Percentiles rank a stretch among this genome's conserved stretches.
These are phyloP conservation scores for Drosophila busckii DNA, from an alignment of 1,140 invertebrate genomes.

Conservation along the genomic window DNA sequence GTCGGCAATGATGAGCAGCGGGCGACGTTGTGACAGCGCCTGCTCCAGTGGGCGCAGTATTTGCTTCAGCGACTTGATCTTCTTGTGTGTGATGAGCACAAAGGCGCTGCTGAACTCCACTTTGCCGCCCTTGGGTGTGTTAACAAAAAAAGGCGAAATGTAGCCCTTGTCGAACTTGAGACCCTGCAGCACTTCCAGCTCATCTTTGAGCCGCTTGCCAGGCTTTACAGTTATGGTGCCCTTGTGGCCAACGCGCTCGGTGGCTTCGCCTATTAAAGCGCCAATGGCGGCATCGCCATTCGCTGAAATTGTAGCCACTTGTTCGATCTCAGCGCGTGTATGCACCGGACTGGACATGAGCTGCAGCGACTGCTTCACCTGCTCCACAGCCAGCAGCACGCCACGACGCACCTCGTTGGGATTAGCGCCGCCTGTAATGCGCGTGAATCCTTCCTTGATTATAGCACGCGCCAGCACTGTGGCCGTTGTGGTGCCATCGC, in stretches of 20 bases:
- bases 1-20: conserved; percentile 98
- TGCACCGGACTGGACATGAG: conserved; percentile 94
- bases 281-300: conserved; percentile 97
- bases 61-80: conserved; percentile 96
- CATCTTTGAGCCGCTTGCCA: conserved; percentile 97
- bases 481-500: conserved; percentile 99
- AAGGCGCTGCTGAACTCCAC: conserved; percentile 98
- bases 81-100: conserved; percentile 97
- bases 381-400: conserved; percentile 97
- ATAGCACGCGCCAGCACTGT: conserved; percentile 97
- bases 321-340: conserved; percentile 98
- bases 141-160: conserved; percentile 99
- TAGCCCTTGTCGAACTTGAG: conserved; percentile 99
- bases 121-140: conserved; percentile 96
- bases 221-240: conserved; percentile 99
- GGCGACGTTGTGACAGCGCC: conserved; percentile 94
- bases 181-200: conserved; percentile 98
- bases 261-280: conserved; percentile 96
- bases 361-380: conserved; percentile 92
- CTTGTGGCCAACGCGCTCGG: conserved; percentile 97
- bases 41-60: conserved; percentile 98
- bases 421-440: conserved; percentile 98
- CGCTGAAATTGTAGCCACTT: conserved; percentile 99
- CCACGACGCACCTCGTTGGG: conserved; percentile 97
- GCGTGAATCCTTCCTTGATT: conserved; percentile 98